Evolutionary conservation across 2,113 vertebrate species (phyloP).

Genomic region (Sinocyclocheilus grahami): DNA sequence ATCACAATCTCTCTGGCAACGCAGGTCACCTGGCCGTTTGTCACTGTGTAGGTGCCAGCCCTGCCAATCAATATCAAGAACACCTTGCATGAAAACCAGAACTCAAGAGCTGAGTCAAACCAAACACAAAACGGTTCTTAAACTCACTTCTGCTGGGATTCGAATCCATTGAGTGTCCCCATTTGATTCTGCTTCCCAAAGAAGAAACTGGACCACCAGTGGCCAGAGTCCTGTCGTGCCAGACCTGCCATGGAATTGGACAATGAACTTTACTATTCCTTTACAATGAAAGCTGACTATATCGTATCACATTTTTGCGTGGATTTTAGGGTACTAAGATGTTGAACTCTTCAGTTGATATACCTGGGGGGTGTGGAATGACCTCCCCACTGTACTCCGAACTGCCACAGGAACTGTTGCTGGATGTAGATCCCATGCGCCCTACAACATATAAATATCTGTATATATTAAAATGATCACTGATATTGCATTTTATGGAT

Average conservation of each 20-base stretch:
- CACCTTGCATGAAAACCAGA: conserved; percentile 4
- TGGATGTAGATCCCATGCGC: conserved; percentile 90
- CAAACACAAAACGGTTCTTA: not conserved
- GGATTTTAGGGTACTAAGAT: not conserved
- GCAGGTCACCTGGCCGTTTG: conserved; percentile 76
- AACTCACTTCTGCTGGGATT: conserved; percentile 85
- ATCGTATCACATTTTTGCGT: not conserved
- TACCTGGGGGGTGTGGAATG: conserved; percentile 88
- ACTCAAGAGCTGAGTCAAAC: not conserved
- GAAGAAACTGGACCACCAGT: conserved; percentile 96
- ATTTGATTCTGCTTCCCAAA: conserved; percentile 81
- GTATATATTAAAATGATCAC: too few species aligned
- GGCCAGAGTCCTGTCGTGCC: conserved; percentile 87
- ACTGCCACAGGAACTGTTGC: conserved; percentile 91
- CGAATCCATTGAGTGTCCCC: conserved; percentile 77
- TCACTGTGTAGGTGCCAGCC: conserved; percentile 70
- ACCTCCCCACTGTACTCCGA: conserved; percentile 85
- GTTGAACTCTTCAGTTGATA: conserved; percentile 28
- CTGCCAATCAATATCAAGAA: conserved; percentile 64
- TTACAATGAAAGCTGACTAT: not conserved
- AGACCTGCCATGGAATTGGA: conserved; percentile 75
- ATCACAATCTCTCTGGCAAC: conserved; percentile 73
- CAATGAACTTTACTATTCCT: not conserved
- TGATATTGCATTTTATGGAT: too few species aligned
- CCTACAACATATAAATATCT: conserved; percentile 69